Base-by-base conservation (phyloP, 2,113 vertebrate species). In the Columba livia region DNA sequence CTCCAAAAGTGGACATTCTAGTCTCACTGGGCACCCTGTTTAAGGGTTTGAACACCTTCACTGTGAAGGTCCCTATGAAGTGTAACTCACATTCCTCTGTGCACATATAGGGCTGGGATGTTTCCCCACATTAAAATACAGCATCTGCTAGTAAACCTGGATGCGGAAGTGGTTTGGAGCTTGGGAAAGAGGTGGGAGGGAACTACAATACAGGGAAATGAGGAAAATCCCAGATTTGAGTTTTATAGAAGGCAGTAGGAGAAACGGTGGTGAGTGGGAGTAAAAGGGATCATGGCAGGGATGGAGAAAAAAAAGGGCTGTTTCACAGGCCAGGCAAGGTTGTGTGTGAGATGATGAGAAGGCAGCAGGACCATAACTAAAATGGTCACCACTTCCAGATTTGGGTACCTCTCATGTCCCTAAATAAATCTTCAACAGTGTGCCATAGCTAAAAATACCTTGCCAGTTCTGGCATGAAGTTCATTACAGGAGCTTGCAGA, bases 391-490 rank as follows among this genome's bases (percentile, higher is more conserved):
- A 81, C 77, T 48, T 79, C 51, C 85, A 79, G 57, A 69, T 96
- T 42, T 90, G 73, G 53, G 77, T 88, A 72, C 79, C 64, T 84
- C 57, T 94, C 36, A 57, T 34, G 90, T 86, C 57, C 31, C 34
- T 75, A 95, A 93, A 96, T 88, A 84, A 85, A 97, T 70, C 47
- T 73, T 69, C 47, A 82, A 73, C 31, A 42, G 53, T 72, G 56
- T 84, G 81, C 62, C 65, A 87, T 75, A 71, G 53, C 79, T 95
- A 88, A 88, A 95, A 90, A 80, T 94, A 85, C 34, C 71, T 70
- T 77, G 47, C 88, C 67, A 72, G 58, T 77, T 79, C 71, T 91
- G 74, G 62, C 91, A 88, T 38, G 44, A 79, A 85, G 42, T 44
- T 79, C 66, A 82, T 79, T 91, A 88, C 80, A 97, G 44, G 44